Evolutionary conservation across 2,888 invertebrate species (phyloP).

Genomic region (Cosmorhoe ocellata): DNA sequence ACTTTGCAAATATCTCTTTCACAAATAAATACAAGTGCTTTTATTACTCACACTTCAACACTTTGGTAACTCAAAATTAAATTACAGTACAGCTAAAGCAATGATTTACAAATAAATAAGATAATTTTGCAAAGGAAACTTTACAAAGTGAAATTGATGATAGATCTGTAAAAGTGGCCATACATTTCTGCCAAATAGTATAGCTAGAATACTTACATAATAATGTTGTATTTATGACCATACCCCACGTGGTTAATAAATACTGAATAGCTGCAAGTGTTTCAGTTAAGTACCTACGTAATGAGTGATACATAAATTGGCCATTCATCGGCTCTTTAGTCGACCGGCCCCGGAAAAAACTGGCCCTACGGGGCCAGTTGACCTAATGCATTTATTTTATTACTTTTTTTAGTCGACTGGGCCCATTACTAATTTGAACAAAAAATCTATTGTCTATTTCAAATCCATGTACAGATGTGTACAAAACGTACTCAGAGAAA

Average conservation of each 20-base stretch:
- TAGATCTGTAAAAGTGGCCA: constrained; percentile 3
- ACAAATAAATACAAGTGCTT: constrained; percentile 30
- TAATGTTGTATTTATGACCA: constrained; percentile 24
- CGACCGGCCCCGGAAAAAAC: too few species aligned
- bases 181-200: constrained; percentile 2
- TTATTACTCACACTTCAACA: constrained; percentile 45
- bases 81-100: constrained; percentile 57
- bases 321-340: constrained; percentile 40
- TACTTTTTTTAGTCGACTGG: too few species aligned
- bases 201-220: too few species aligned
- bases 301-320: constrained; percentile 37
- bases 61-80: constrained; percentile 76
- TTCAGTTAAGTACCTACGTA: constrained; percentile 28
- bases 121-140: constrained; percentile 40
- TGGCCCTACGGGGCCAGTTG: too few species aligned
- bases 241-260: constrained; percentile 42
- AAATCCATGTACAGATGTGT: too few species aligned
- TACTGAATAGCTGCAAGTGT: constrained; percentile 46
- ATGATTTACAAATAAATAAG: constrained; percentile 47
- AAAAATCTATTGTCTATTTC: too few species aligned
- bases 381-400: too few species aligned
- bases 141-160: constrained; percentile 48
- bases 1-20: constrained; percentile 32
- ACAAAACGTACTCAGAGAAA: too few species aligned
- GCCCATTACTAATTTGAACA: too few species aligned